Evolutionary conservation across 2,888 invertebrate genomes (phyloP), one percentile per base, ranked within the genome.

Genomic region (Drosophila niveifrons): DNA sequence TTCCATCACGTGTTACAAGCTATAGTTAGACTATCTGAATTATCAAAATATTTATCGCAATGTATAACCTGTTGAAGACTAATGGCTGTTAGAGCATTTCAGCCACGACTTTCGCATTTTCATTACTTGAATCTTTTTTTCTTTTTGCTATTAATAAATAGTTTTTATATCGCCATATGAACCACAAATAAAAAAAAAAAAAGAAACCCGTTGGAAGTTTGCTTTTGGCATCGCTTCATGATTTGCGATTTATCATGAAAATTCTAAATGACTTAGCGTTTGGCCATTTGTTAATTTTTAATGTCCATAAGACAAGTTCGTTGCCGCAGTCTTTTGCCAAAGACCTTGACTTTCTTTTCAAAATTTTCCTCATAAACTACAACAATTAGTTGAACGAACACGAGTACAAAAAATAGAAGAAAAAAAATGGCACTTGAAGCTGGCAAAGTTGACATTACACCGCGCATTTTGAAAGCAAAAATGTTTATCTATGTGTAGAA

Each of bases 321-420:
- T 64, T 69, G 65, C 62, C 64, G 23, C 59, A 52, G 72, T 62
- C 64, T 67, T 43, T 46, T 66, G 48, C 59, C 1, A 69, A 71
- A 85, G 87, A 89, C 84, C 84, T 89, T 85, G 84, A 85, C 84
- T 89, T 85, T 85, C 84, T 87, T 88, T 85, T 83, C 53, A 44
- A 55, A 68, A 72, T 66, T 78, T 78, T 72, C 78, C 66, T 64
- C 56, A 39, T 23, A 28, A 44, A 57, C 66, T 28, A 72, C 83
- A 86, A 83, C 80, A 83, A 88, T 88, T 88, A 80, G 76, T 64
- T 47, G 69, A 39, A n/a, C 28, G 17, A 61, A 39, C 72, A 75
- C 72, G 69, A 63, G 72, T 71, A 74, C 62, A 46, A 57, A 17
- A 39, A 10, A 34, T 3, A 34, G 39, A 6, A 50, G 31, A 50